phyloP scores from a whole-genome alignment of 2,113 vertebrate genomes.

The Hymenochirus boettgeri region DNA sequence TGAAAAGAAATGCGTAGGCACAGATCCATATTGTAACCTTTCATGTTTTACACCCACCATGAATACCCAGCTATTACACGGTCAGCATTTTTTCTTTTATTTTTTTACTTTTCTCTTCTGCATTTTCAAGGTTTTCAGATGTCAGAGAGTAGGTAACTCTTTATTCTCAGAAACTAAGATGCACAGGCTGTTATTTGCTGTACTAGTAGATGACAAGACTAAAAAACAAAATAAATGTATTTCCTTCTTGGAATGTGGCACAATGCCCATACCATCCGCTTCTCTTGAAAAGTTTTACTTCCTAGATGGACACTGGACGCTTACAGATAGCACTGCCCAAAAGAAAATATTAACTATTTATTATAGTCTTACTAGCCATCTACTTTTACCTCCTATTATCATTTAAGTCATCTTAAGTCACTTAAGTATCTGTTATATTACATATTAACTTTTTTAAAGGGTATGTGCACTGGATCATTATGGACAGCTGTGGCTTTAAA shows the following conservation, averaged over 20 bases:
- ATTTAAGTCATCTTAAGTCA: too few relatives aligned
- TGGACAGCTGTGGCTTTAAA: too few relatives aligned
- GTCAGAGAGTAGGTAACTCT: constrained; percentile 54
- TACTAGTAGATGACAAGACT: constrained; percentile 49
- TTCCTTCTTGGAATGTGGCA: constrained; percentile 26
- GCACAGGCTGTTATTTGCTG: constrained; percentile 54
- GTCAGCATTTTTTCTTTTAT: constrained; percentile 72
- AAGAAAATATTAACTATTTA: too few relatives aligned
- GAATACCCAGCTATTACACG: constrained; percentile 63
- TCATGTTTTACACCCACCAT: constrained; percentile 62
- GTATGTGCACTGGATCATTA: too few relatives aligned
- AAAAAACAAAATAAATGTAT: constrained; percentile 43
- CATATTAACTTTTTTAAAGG: too few relatives aligned
- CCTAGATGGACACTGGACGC: not conserved
- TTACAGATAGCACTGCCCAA: not conserved
- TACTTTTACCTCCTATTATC: too few relatives aligned
- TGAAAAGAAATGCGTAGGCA: constrained; percentile 64
- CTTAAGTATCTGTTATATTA: too few relatives aligned
- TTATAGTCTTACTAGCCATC: too few relatives aligned
- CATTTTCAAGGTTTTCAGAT: constrained; percentile 58
- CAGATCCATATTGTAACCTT: constrained; percentile 64
- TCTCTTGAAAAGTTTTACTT: constrained; percentile 33
- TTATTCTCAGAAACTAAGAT: constrained; percentile 53
- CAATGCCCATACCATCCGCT: constrained; percentile 36
- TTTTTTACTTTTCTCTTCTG: constrained; percentile 52